phyloP scores from a whole-genome alignment of 2,797 vertebrate genomes.

The Oreochromis grahami region DNA sequence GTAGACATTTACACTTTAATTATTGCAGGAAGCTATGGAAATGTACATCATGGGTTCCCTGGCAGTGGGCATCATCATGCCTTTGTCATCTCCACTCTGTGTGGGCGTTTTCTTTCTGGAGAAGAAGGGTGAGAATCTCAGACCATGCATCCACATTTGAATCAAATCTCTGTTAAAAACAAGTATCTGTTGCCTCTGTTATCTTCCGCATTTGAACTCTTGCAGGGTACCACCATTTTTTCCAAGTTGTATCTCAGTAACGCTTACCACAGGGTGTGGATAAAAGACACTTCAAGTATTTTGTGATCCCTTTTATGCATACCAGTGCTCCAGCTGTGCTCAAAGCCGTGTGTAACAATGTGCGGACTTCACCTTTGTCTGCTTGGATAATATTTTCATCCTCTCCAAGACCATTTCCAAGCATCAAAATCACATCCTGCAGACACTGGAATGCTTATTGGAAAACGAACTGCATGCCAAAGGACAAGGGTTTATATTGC shows the following conservation, averaged over 20 bases:
- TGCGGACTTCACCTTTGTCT: not conserved
- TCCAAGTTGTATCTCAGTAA: not conserved
- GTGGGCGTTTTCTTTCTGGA: not conserved
- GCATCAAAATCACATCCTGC: not conserved
- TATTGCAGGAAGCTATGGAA: not conserved
- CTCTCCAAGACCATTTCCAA: not conserved
- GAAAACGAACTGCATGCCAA: fast-evolving
- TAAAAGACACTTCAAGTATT: not conserved
- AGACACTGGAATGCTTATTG: not conserved
- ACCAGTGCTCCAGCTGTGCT: not conserved
- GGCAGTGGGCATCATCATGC: not conserved
- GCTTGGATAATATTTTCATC: not conserved
- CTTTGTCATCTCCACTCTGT: not conserved
- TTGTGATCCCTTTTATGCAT: not conserved
- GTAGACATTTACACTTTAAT: not conserved
- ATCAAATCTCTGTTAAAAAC: not conserved
- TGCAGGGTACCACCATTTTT: not conserved
- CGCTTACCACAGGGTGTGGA: not conserved
- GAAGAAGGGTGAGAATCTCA: not conserved
- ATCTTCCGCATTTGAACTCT: not conserved
- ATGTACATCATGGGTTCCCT: not conserved
- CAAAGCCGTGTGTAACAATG: not conserved
- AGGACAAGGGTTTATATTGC: not conserved
- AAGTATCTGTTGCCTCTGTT: not conserved
- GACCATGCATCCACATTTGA: not conserved